These are phyloP conservation scores for Rapana venosa DNA, from an alignment of 2,888 invertebrate genomes.

Conservation along the genomic window DNA sequence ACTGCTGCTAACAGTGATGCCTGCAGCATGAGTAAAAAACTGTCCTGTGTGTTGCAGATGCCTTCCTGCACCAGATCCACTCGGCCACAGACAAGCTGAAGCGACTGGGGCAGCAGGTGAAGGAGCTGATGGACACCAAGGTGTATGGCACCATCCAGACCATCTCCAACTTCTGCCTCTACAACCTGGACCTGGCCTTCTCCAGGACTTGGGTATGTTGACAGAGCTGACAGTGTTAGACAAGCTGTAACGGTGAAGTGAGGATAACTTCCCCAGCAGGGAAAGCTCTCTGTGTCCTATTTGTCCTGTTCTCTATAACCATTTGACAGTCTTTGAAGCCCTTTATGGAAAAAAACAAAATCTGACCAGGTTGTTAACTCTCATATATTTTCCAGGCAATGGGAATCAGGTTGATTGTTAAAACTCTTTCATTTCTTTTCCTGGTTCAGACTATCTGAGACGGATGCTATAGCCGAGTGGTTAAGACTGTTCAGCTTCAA, in stretches of 20 bases:
- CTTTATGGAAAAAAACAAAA: too few relatives aligned
- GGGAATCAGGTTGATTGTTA: too few relatives aligned
- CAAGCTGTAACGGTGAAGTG: too few relatives aligned
- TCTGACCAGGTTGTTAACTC: too few relatives aligned
- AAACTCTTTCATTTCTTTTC: neutral
- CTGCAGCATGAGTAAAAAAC: too few relatives aligned
- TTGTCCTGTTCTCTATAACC: too few relatives aligned
- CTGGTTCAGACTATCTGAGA: neutral
- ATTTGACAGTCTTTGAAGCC: too few relatives aligned
- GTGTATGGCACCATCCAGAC: slow-evolving; percentile 69
- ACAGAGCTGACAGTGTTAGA: too few relatives aligned
- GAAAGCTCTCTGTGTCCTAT: too few relatives aligned
- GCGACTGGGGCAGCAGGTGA: slow-evolving; percentile 68
- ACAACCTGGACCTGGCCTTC: slow-evolving; percentile 74
- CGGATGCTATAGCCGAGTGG: neutral
- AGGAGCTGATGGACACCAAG: slow-evolving; percentile 70
- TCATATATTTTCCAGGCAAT: neutral
- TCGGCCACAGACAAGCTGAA: slow-evolving; percentile 71
- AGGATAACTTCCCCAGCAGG: too few relatives aligned
- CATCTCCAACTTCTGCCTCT: slow-evolving; percentile 74
- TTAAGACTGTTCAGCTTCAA: too few relatives aligned
- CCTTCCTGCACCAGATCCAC: slow-evolving; percentile 77
- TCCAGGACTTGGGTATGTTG: slow-evolving; percentile 73
- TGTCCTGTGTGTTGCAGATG: slow-evolving; percentile 67
- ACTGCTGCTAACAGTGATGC: too few relatives aligned